Conservation (phyloP, 2,797 vertebrate species). For the Spea hammondii region DNA sequence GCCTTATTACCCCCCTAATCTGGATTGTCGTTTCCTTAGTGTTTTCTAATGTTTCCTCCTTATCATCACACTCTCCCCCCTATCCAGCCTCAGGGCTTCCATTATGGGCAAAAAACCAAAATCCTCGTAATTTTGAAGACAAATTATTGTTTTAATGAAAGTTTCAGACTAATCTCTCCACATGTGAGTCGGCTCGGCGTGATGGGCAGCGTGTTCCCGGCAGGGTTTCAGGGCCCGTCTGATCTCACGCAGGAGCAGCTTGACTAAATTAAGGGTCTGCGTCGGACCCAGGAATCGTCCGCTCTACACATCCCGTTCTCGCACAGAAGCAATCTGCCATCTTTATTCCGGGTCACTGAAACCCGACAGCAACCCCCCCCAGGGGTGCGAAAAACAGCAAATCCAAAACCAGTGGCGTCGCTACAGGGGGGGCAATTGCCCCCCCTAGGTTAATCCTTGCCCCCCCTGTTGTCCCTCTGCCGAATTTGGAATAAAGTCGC, state of each 20-base stretch:
- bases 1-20: too few relatives aligned
- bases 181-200: slow-evolving; percentile 5
- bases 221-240: slow-evolving; percentile 19
- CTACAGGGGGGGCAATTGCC: too few relatives aligned
- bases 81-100: too few relatives aligned
- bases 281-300: slow-evolving; percentile 15
- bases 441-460: too few relatives aligned
- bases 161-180: not conserved
- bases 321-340: slow-evolving; percentile 12
- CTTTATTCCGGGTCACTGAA: slow-evolving; percentile 20
- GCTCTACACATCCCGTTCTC: slow-evolving; percentile 22
- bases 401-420: not conserved
- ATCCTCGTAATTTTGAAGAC: too few relatives aligned
- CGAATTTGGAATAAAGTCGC: too few relatives aligned
- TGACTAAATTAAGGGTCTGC: slow-evolving; percentile 33
- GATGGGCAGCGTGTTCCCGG: slow-evolving; percentile 25
- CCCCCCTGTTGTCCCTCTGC: too few relatives aligned
- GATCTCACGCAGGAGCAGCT: slow-evolving; percentile 42
- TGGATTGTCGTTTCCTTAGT: too few relatives aligned
- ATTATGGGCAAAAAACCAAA: too few relatives aligned
- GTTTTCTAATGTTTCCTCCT: too few relatives aligned
- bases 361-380: not conserved
- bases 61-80: too few relatives aligned
- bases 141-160: too few relatives aligned
- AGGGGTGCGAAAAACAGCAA: slow-evolving; percentile 3